Evolutionary conservation across 2,888 invertebrate species (phyloP), one percentile per base, ranked within the genome.

Genomic region (Lithosia quadra): DNA sequence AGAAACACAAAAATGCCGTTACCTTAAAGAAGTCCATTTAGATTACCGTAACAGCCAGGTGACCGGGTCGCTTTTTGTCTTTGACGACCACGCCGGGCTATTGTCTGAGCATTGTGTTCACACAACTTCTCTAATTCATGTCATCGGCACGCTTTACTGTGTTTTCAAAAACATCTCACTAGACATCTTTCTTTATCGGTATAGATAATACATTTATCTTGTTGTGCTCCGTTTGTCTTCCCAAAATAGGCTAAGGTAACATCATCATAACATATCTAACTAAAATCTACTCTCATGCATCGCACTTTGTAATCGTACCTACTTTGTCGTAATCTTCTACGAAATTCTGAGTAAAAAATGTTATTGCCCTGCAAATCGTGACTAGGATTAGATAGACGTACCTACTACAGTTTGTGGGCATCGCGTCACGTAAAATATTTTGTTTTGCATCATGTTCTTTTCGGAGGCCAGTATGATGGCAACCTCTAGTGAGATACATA

Each of bases 41-140:
- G 74, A 80, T 85, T 86, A 85, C 86, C 84, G 84, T 86, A 88
- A 85, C 76, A 84, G 84, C 69, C 77, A 86, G 87, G 88, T 90
- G 82, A 91, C 90, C 88, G 82, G 90, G 91, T 91, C 84, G 82
- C 81, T 85, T 86, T 85, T 89, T 90, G 87, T 86, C 79, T 86
- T 71, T 70, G 72, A 80, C 77, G 80, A 83, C 81, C 83, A 78
- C 82, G 80, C 79, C 77, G 75, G 68, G 68, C 83, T 81, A 88
- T 87, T 89, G 81, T 84, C 69, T 69, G 66, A 69, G 68, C 60
- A 71, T 69, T 67, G 65, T 75, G 73, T 69, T 73, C 72, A 72
- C 65, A 77, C 69, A 66, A 63, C 49, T 66, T 69, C 62, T 67
- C 64, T 63, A 63, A 80, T 83, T 75, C 71, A 73, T 83, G 79